phyloP scores from a whole-genome alignment of 2,797 vertebrate species.

The Poeciliopsis gracilis region DNA sequence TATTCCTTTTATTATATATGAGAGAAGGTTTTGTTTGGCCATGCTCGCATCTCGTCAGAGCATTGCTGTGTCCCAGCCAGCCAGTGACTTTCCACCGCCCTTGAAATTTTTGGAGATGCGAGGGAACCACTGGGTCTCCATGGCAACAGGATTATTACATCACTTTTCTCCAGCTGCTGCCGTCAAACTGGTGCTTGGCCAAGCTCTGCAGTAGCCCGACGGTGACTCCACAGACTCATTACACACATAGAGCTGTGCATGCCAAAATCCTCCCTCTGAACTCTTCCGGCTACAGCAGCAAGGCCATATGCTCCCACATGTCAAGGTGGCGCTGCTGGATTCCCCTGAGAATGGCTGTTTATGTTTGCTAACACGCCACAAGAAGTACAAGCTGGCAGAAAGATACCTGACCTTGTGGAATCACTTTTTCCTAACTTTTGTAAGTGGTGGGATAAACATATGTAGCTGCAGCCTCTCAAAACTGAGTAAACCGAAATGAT shows the following conservation, averaged over 20 bases:
- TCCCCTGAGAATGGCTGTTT: neutral
- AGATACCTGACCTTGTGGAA: neutral
- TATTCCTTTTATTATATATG: slow-evolving; percentile 10
- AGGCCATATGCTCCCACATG: slow-evolving; percentile 10
- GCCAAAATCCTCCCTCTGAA: slow-evolving; percentile 38
- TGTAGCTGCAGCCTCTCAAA: neutral
- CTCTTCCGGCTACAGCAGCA: slow-evolving; percentile 25
- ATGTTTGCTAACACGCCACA: neutral
- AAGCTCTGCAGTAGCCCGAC: slow-evolving; percentile 66
- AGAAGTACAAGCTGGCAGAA: neutral
- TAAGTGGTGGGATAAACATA: neutral
- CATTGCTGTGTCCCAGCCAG: slow-evolving; percentile 49
- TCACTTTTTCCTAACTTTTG: neutral
- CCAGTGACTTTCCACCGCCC: slow-evolving; percentile 78
- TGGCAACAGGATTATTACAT: slow-evolving; percentile 84
- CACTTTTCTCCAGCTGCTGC: slow-evolving; percentile 79
- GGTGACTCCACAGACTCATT: slow-evolving; percentile 57
- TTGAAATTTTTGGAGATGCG: slow-evolving; percentile 79
- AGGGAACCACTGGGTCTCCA: slow-evolving; percentile 75
- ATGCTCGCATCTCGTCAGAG: slow-evolving; percentile 33
- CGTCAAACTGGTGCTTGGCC: slow-evolving; percentile 71
- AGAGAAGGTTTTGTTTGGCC: slow-evolving; percentile 7
- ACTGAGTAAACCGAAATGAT: neutral
- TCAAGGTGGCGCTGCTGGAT: neutral
- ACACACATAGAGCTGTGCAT: slow-evolving; percentile 27